Evolutionary conservation across 2,113 vertebrate species (phyloP).

Genomic region (Okapia johnstoni): DNA sequence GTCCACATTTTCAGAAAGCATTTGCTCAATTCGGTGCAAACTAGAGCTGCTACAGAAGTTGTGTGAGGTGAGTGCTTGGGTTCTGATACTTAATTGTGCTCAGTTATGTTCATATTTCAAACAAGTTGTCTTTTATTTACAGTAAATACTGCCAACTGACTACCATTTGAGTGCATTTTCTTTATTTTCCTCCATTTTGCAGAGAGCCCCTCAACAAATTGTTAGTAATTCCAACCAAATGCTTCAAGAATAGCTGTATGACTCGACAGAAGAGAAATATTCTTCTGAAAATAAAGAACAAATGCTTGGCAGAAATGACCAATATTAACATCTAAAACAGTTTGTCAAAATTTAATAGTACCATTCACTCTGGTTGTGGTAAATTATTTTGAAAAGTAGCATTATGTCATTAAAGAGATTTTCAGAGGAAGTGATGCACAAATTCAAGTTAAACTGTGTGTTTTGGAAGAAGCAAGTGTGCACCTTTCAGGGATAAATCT

Average conservation of each 20-base stretch:
- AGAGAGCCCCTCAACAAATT: neutral
- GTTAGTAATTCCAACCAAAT: constrained; percentile 25
- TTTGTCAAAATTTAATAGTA: neutral
- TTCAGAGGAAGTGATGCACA: neutral
- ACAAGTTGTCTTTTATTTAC: constrained; percentile 51
- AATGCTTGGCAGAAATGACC: neutral
- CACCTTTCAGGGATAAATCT: neutral
- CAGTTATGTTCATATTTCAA: constrained; percentile 53
- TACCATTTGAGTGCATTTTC: neutral
- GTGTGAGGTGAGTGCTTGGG: constrained; percentile 86
- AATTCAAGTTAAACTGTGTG: neutral
- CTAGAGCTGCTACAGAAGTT: constrained; percentile 91
- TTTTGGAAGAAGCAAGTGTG: neutral
- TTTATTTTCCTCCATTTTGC: neutral
- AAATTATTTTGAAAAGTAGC: constrained; percentile 13
- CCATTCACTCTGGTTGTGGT: neutral
- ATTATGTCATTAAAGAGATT: neutral
- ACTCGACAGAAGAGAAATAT: neutral
- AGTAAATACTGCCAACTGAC: constrained; percentile 12
- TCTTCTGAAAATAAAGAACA: neutral
- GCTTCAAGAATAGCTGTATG: neutral
- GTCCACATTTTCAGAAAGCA: constrained; percentile 93
- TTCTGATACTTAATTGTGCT: constrained; percentile 50
- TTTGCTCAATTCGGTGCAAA: constrained; percentile 90
- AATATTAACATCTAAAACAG: neutral